phyloP scores from a whole-genome alignment of 2,797 vertebrate species.

The Rhabdomys pumilio region DNA sequence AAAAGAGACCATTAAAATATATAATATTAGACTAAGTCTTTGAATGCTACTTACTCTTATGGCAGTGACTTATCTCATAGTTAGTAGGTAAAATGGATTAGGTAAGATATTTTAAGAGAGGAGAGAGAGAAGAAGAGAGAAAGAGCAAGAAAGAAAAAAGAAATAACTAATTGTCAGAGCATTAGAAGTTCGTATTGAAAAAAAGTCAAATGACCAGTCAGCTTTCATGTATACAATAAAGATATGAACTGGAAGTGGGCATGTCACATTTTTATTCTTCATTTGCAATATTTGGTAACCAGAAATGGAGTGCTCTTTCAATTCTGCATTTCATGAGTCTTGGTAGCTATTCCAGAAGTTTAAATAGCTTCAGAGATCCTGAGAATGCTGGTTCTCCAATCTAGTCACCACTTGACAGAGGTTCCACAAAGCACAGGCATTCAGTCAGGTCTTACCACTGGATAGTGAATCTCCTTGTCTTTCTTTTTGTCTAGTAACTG shows the following conservation, averaged over 20 bases:
- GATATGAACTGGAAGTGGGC: neutral
- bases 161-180: neutral
- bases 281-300: neutral
- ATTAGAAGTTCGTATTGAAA: neutral
- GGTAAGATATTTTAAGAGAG: slow-evolving; percentile 1
- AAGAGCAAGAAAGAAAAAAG: neutral
- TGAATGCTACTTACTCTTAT: neutral
- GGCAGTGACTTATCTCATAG: neutral
- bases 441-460: neutral
- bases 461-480: neutral
- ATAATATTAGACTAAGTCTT: neutral
- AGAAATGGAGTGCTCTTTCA: neutral
- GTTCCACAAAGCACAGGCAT: neutral
- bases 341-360: neutral
- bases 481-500: neutral
- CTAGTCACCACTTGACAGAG: neutral
- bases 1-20: neutral
- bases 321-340: neutral
- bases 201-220: neutral
- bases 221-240: neutral
- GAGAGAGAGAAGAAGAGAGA: neutral
- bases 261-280: neutral
- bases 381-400: neutral
- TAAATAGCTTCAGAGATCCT: neutral
- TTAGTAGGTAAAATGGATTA: neutral